Evolutionary conservation across 2,888 invertebrate species (phyloP).

Genomic region (Esperia sulphurella): DNA sequence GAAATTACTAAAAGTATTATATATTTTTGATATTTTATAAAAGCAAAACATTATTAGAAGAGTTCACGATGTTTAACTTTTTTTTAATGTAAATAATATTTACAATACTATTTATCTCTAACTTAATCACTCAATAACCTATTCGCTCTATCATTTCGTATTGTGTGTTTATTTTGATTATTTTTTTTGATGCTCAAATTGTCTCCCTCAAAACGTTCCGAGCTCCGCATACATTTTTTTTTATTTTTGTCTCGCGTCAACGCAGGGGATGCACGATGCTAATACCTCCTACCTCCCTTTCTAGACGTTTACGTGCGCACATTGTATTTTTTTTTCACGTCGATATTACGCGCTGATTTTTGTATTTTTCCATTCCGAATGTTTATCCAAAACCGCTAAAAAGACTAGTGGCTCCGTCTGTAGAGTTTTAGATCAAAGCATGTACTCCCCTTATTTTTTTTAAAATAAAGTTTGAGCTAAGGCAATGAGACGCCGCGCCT

Average conservation of each 20-base stretch:
- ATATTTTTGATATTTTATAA: too few relatives aligned
- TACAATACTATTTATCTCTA: conserved; percentile 57
- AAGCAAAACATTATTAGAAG: conserved; percentile 32
- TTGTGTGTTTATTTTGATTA: conserved; percentile 54
- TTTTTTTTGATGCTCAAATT: conserved; percentile 49
- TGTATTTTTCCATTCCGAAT: conserved; percentile 16
- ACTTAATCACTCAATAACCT: conserved; percentile 62
- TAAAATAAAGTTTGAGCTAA: conserved; percentile 35
- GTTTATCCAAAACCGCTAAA: conserved; percentile 4
- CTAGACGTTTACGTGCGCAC: conserved; percentile 38
- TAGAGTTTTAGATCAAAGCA: conserved; percentile 48
- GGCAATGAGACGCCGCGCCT: conserved; percentile 46
- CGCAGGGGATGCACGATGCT: conserved; percentile 79
- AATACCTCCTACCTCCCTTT: conserved; percentile 65
- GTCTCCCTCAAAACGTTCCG: conserved; percentile 75
- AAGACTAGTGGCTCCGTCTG: conserved; percentile 20
- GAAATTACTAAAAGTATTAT: neutral
- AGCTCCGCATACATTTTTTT: conserved; percentile 53
- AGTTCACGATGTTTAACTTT: conserved; percentile 24
- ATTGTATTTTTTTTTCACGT: conserved; percentile 19
- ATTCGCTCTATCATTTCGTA: conserved; percentile 48
- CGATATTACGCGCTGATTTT: conserved; percentile 7
- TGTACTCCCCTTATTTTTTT: conserved; percentile 23
- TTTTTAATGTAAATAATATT: conserved; percentile 50
- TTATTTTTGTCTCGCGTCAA: conserved; percentile 64